phyloP scores from a whole-genome alignment of 2,113 vertebrate genomes.

The Aspiorhynchus laticeps region DNA sequence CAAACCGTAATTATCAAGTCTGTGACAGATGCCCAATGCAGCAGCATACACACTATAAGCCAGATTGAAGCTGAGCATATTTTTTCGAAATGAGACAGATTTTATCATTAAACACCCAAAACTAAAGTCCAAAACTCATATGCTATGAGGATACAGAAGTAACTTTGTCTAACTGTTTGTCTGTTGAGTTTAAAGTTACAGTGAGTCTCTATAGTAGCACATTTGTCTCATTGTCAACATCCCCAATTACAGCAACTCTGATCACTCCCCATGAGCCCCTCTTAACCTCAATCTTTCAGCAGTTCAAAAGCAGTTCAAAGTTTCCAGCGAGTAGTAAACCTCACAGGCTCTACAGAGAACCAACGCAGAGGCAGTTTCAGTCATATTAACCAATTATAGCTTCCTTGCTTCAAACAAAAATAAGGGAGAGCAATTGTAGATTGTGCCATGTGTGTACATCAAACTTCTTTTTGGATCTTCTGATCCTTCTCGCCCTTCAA shows the following conservation, averaged over 20 bases:
- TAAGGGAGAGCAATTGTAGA: not conserved
- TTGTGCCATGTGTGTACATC: not conserved
- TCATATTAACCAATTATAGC: conserved; percentile 48
- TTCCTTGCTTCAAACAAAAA: conserved; percentile 14
- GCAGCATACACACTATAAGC: conserved; percentile 16
- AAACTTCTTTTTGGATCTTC: conserved; percentile 26
- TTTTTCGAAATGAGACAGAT: conserved; percentile 14
- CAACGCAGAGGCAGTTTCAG: conserved; percentile 36
- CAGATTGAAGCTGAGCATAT: conserved; percentile 25
- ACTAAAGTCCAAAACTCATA: conserved; percentile 7
- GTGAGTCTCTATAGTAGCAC: conserved; percentile 5
- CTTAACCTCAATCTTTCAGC: conserved; percentile 74
- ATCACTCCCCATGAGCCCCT: conserved; percentile 55
- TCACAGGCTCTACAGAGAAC: conserved; percentile 47
- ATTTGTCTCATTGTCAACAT: conserved; percentile 48
- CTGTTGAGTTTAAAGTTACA: not conserved
- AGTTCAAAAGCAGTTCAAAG: conserved; percentile 63
- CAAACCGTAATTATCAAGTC: conserved; percentile 20
- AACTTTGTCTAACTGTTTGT: conserved; percentile 24
- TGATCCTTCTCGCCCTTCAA: conserved; percentile 1
- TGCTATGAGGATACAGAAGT: not conserved
- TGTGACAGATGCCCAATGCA: conserved; percentile 14
- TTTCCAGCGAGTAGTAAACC: conserved; percentile 46
- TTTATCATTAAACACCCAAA: conserved; percentile 17
- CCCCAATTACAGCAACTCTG: conserved; percentile 61